Percentiles rank a stretch among this genome's conserved stretches.
Evolutionary conservation across 1,140 invertebrate species (phyloP).

Genomic region (Drosophila nasuta): DNA sequence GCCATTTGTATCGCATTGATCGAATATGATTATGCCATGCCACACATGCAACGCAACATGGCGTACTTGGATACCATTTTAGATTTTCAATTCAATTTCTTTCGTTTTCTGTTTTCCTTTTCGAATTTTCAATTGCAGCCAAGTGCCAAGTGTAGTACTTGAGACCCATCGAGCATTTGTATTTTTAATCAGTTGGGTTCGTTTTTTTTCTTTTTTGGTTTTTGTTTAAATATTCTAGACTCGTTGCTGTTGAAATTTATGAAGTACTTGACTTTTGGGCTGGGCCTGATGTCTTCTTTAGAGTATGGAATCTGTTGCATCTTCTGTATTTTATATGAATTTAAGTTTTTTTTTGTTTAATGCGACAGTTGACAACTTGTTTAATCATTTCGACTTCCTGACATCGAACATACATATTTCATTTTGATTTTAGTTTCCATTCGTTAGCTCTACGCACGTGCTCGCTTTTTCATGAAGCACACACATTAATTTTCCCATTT

Average conservation of each 20-base stretch:
- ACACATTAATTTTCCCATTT: constrained; percentile 31
- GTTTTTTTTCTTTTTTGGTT: constrained; percentile 28
- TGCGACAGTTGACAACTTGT: constrained; percentile 59
- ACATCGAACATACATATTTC: constrained; percentile 35
- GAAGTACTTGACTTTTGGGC: constrained; percentile 64
- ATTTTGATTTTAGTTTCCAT: constrained; percentile 16
- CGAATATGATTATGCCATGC: constrained; percentile 27
- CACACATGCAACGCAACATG: constrained; percentile 44
- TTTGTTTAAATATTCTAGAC: constrained; percentile 67
- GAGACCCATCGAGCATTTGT: constrained; percentile 45
- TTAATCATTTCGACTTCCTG: constrained; percentile 40
- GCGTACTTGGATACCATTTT: constrained; percentile 41
- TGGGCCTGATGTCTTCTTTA: constrained; percentile 44
- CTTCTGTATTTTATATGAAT: constrained; percentile 41
- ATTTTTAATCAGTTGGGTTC: constrained; percentile 64
- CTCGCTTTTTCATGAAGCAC: constrained; percentile 22
- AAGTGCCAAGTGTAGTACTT: constrained; percentile 65
- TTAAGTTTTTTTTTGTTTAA: constrained; percentile 40
- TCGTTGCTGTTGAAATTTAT: constrained; percentile 68
- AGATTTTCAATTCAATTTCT: not conserved
- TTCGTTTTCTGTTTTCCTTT: constrained; percentile 21
- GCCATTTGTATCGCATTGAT: constrained; percentile 55
- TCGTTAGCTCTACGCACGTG: constrained; percentile 55
- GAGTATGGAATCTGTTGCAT: constrained; percentile 1
- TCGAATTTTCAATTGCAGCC: constrained; percentile 31